Evolutionary conservation across 1,140 invertebrate species (phyloP).

Genomic region (Drosophila sp.): DNA sequence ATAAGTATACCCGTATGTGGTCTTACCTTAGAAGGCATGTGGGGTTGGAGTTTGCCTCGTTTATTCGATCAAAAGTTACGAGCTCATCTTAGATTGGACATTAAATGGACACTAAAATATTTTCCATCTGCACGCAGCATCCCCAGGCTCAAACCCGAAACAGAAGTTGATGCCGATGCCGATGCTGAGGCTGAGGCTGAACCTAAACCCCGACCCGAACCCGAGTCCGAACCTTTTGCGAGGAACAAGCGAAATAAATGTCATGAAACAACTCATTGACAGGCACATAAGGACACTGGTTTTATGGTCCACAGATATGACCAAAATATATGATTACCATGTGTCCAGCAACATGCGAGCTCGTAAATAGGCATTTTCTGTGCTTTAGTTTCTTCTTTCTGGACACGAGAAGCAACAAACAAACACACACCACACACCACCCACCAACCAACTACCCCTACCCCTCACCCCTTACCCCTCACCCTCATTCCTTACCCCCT

Average conservation of each 20-base stretch:
- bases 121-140: slow-evolving; percentile 81
- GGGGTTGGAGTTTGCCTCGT: slow-evolving; percentile 51
- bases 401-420: slow-evolving; percentile 50
- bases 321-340: slow-evolving; percentile 85
- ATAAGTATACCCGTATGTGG: slow-evolving; percentile 6
- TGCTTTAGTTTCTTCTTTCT: slow-evolving; percentile 64
- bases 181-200: too few species aligned
- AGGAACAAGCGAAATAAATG: slow-evolving; percentile 81
- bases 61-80: slow-evolving; percentile 85
- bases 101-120: slow-evolving; percentile 85
- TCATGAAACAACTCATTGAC: slow-evolving; percentile 85
- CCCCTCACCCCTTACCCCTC: neutral
- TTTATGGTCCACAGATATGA: slow-evolving; percentile 84
- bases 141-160: neutral
- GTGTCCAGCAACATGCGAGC: slow-evolving; percentile 81
- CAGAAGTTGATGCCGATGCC: too few species aligned
- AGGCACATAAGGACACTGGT: slow-evolving; percentile 85
- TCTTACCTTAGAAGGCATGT: slow-evolving; percentile 36
- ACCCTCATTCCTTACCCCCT: neutral
- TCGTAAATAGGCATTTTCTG: slow-evolving; percentile 85
- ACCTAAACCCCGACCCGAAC: slow-evolving; percentile 5
- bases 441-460: neutral
- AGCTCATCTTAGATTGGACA: slow-evolving; percentile 84
- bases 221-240: slow-evolving; percentile 12
- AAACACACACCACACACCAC: slow-evolving; percentile 9